These are phyloP conservation scores for Mallateleia sp. DNA, from an alignment of 2,888 invertebrate species.

Conservation along the genomic window DNA sequence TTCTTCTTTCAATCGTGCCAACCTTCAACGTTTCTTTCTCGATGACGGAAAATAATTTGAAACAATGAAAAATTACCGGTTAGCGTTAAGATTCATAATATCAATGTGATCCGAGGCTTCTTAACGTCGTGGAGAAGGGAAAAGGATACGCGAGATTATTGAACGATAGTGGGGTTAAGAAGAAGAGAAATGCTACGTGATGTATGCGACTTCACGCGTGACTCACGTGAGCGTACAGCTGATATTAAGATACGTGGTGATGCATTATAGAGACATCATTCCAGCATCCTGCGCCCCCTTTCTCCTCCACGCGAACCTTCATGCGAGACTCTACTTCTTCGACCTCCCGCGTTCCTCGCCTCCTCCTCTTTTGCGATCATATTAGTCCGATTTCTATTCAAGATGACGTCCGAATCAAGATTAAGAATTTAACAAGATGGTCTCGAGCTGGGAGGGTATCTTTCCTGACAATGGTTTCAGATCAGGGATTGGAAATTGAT, in stretches of 20 bases:
- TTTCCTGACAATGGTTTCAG: conserved; percentile 57
- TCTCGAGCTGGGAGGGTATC: conserved; percentile 66
- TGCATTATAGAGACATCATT: conserved; percentile 84
- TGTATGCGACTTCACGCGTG: conserved; percentile 86
- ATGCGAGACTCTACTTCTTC: conserved; percentile 44
- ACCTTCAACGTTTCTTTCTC: too few species aligned
- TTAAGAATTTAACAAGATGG: conserved; percentile 73
- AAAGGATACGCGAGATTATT: conserved; percentile 73
- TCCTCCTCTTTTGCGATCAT: conserved; percentile 68
- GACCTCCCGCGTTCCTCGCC: conserved; percentile 66
- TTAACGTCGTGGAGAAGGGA: conserved; percentile 53
- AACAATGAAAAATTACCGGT: conserved; percentile 46
- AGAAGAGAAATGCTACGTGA: conserved; percentile 79
- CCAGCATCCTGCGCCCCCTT: conserved; percentile 64
- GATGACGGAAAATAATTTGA: conserved; percentile 8
- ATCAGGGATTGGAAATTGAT: conserved; percentile 70
- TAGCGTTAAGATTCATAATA: conserved; percentile 60
- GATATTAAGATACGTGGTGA: conserved; percentile 81
- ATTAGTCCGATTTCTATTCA: conserved; percentile 77
- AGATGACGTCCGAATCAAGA: conserved; percentile 76
- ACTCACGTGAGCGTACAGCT: conserved; percentile 80
- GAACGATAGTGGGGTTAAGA: conserved; percentile 65
- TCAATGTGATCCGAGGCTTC: conserved; percentile 74
- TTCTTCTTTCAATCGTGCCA: too few species aligned
- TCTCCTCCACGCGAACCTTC: conserved; percentile 45